Base-by-base conservation (phyloP, 2,797 vertebrate genomes). In the Vireo griseus region DNA sequence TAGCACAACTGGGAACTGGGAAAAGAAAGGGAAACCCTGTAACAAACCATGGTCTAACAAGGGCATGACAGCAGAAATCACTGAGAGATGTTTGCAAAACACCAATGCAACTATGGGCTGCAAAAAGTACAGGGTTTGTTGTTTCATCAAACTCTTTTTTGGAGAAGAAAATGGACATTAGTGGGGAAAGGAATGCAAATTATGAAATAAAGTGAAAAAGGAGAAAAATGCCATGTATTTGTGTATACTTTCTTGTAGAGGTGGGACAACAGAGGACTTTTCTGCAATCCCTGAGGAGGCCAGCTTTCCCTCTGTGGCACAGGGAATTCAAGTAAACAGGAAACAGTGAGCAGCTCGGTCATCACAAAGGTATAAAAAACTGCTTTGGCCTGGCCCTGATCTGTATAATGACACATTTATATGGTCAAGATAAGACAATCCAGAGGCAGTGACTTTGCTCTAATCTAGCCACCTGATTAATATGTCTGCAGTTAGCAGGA, bases 391-490 rank as follows among this genome's bases (percentile, higher is more conserved):
- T 35, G 11, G 29, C 86, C 55, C 54, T 78, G 68, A 45, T 94
- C 66, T 92, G 6, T 82, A 48, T n/a, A 63, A 92, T 73, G 79
- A 82, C 88, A 93, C 52, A 58, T 88, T 47, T 80, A 69, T 80
- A 61, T 19, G 39, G 74, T 79, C 45, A 17, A 86, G 88, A 94
- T 96, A 91, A 92, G 67, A 16, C 69, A 48, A 51, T 29, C 61
- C 58, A 75, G 47, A 96, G 37, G 52, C 86, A 82, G 52, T 71
- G 88, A 75, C 90, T 94, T 90, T 59, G 65, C 35, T 73, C 26
- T 85, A 31, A 88, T 77, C 87, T 74, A 91, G 54, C 55, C 42
- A 67, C 55, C 80, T 93, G 90, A 89, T 91, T 90, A 93, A 71
- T 72, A 44, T 1, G 31, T 54, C 90, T 93, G 82, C 92, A 90